Conservation (phyloP, 1,140 invertebrate genomes). For the Aphelinus certus region DNA sequence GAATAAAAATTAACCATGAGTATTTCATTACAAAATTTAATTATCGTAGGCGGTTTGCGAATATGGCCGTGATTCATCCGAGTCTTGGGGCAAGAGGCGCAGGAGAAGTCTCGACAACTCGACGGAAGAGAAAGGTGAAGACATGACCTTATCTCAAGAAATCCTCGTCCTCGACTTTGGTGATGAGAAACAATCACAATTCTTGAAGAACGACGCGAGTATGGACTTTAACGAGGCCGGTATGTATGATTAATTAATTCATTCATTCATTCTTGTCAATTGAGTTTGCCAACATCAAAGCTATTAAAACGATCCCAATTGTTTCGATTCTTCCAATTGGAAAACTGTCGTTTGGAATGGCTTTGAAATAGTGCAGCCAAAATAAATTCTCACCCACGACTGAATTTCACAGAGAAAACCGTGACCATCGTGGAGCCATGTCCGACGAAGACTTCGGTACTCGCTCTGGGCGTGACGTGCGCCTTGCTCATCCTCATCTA, state of each 20-base stretch:
- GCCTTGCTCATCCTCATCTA: constrained; percentile 90
- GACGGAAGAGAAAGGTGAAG: constrained; percentile 77
- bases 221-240: constrained; percentile 74
- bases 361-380: no score
- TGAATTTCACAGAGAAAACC: constrained; percentile 76
- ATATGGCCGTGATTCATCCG: constrained; percentile 86
- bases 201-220: constrained; percentile 79
- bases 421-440: constrained; percentile 88
- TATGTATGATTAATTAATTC: constrained; percentile 39
- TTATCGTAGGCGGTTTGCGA: constrained; percentile 81
- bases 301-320: no score
- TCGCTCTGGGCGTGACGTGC: constrained; percentile 88
- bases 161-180: constrained; percentile 91
- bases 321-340: not conserved
- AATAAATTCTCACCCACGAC: no score
- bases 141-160: constrained; percentile 94
- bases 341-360: no score
- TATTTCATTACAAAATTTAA: not conserved
- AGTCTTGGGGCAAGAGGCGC: constrained; percentile 89
- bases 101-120: constrained; percentile 72
- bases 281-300: no score
- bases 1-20: not conserved
- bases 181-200: constrained; percentile 85
- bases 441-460: constrained; percentile 88
- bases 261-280: no score